Evolutionary conservation across 2,113 vertebrate genomes (phyloP).

Genomic region (Megalops atlanticus): DNA sequence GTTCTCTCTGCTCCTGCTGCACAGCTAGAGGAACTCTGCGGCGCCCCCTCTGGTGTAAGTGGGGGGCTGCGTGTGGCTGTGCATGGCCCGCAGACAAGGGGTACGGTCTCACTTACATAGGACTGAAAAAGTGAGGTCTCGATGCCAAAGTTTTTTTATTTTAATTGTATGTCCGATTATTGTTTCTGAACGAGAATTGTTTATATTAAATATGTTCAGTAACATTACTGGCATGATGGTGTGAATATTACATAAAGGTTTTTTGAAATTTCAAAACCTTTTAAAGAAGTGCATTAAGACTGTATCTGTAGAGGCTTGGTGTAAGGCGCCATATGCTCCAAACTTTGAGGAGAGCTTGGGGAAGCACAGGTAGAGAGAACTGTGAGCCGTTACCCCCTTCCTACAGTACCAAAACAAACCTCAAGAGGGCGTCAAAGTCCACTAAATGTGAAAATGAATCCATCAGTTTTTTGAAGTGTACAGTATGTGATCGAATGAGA

Average conservation of each 20-base stretch:
- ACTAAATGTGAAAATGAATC: constrained; percentile 27
- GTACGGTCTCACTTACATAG: background rate
- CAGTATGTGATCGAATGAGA: background rate
- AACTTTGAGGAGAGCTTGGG: no score
- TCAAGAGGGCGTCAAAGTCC: constrained; percentile 50
- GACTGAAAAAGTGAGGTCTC: background rate
- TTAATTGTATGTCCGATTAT: background rate
- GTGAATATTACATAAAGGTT: background rate
- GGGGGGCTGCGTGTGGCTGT: background rate
- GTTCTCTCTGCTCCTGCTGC: no score
- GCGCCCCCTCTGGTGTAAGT: no score
- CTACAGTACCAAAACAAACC: constrained; percentile 52
- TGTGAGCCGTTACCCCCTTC: constrained; percentile 30
- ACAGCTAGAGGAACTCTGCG: no score
- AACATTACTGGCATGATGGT: no score
- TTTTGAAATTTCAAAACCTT: background rate
- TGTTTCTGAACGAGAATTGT: background rate
- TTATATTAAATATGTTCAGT: background rate
- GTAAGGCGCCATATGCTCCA: no score
- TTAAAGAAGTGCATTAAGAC: background rate
- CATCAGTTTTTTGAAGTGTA: background rate
- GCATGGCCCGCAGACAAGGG: background rate
- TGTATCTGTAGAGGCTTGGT: background rate
- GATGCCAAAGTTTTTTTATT: constrained; percentile 13
- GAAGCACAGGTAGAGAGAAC: background rate